Evolutionary conservation across 2,888 invertebrate genomes (phyloP), one percentile per base, ranked within the genome.

Genomic region (Blastobasis adustella): DNA sequence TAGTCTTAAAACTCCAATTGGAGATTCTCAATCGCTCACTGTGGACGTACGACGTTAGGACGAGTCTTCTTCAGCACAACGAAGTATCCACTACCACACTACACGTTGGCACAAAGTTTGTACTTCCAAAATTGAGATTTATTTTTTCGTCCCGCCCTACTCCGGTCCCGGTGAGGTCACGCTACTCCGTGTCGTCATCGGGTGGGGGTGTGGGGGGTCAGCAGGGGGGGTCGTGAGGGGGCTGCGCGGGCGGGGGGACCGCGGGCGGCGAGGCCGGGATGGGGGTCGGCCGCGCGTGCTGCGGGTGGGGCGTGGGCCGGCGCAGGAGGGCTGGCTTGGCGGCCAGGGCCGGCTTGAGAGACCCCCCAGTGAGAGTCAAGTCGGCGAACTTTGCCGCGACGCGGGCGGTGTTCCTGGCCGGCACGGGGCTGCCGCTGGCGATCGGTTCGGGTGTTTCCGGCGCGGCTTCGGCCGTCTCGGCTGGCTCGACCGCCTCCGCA

Each of bases 321-420:
- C 84, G 78, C 81, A 95, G 91, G 63, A 96, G 92, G 63, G 93
- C 92, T 10, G 96, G 96, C 83, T 96, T 96, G 49, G 93, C 92
- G 74, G 95, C 93, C 54, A 94, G 90, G 69, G 93, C 93, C 6
- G 94, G 94, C 75, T 94, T 94, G 56, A 91, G 90, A 56, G 90
- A 89, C 58, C 91, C 91, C 46, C 91, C 92, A 37, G 91, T 92
- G 37, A 92, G 80, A 65, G 91, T 90, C 60, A 91, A 87, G 65
- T 91, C 92, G 23, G 91, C 91, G 76, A 92, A 92, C 76, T 92
- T 90, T 57, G 91, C 90, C 36, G 90, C 91, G 60, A 91, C 91
- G 63, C 91, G 90, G 56, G 90, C 90, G 53, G 92, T 92, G 69
- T 91, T 90, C 51, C 91, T 83, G 49, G 89, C 84, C 49, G 91